Evolutionary conservation across 2,113 vertebrate genomes (phyloP).

Genomic region (Callorhinus ursinus): DNA sequence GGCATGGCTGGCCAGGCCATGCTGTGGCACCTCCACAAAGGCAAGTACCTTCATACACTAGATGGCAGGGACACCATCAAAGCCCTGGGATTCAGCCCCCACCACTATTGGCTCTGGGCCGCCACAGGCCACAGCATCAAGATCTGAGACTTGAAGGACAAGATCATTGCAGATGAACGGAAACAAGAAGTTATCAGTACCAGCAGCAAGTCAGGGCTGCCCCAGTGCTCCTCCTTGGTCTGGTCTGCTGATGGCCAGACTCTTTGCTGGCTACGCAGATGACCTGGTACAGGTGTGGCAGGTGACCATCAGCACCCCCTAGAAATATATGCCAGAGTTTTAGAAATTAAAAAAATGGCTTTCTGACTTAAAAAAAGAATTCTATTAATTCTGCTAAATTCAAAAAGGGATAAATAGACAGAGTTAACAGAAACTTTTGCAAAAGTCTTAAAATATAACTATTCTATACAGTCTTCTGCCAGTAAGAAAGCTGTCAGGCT

Average conservation of each 20-base stretch:
- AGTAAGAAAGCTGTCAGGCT: not conserved
- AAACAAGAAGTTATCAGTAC: conserved; percentile 96
- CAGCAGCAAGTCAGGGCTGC: conserved; percentile 94
- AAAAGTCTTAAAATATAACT: conserved; percentile 32
- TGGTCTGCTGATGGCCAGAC: conserved; percentile 96
- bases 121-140: conserved; percentile 95
- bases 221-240: conserved; percentile 93
- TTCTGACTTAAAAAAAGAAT: not conserved
- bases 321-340: not conserved
- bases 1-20: conserved; percentile 96
- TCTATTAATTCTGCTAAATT: not conserved
- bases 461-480: not conserved
- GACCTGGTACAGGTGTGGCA: not conserved
- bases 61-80: conserved; percentile 94
- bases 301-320: not conserved
- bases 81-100: conserved; percentile 95
- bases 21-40: conserved; percentile 96
- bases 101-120: conserved; percentile 95
- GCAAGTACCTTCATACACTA: conserved; percentile 94
- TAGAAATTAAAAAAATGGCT: not conserved
- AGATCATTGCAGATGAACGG: conserved; percentile 94
- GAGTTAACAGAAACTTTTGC: not conserved
- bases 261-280: not conserved
- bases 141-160: conserved; percentile 96
- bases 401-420: not conserved